Evolutionary conservation across 2,113 vertebrate species (phyloP).

Genomic region (Microtus pennsylvanicus): DNA sequence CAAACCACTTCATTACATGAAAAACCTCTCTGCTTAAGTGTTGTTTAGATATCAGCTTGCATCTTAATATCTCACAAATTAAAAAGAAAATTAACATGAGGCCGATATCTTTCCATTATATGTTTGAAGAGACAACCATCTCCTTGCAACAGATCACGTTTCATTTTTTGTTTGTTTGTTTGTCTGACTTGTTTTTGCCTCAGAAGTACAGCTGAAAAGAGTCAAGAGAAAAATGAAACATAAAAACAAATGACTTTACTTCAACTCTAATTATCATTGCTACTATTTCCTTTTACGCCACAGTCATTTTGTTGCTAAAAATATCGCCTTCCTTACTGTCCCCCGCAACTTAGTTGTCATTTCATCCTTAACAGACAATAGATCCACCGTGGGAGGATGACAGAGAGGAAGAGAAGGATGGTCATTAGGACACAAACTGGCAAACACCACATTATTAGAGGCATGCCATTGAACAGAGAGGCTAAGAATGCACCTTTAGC

Average conservation of each 20-base stretch:
- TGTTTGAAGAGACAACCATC: background rate
- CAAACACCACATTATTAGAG: background rate
- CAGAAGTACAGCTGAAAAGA: slow-evolving; percentile 20
- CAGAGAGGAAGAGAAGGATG: background rate
- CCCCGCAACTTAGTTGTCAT: background rate
- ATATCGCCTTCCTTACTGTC: background rate
- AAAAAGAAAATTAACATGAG: slow-evolving; percentile 45
- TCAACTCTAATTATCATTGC: background rate
- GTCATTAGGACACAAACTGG: background rate
- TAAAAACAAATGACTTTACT: background rate
- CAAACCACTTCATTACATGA: slow-evolving; percentile 7
- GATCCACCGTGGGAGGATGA: background rate
- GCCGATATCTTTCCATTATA: background rate
- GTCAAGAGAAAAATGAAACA: slow-evolving; percentile 20
- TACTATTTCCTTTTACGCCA: background rate
- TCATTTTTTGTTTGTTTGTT: background rate
- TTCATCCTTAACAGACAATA: background rate
- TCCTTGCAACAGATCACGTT: background rate
- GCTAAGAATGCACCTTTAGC: slow-evolving; percentile 54
- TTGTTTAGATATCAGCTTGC: slow-evolving; percentile 52
- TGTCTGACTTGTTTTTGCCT: background rate
- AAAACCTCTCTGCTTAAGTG: slow-evolving; percentile 40
- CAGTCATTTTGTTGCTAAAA: background rate
- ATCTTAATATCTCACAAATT: slow-evolving; percentile 59
- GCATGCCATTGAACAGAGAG: slow-evolving; percentile 35